Evolutionary conservation across 2,888 invertebrate genomes (phyloP), one percentile per base, ranked within the genome.

Genomic region (Agonopterix subpropinquella): DNA sequence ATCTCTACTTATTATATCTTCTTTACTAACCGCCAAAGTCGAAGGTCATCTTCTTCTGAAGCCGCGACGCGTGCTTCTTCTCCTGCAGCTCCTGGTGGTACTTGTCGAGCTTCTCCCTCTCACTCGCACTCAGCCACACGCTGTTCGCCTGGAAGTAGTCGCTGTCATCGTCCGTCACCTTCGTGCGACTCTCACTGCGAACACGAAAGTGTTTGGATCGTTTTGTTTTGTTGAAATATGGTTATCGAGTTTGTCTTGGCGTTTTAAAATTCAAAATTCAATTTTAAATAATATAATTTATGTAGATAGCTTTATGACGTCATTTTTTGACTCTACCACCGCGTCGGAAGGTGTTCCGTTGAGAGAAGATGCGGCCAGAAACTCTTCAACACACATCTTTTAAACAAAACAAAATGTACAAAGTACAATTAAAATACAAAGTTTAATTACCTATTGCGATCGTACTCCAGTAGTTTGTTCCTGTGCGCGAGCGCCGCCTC

Each of bases 81-180:
- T 92, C 92, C 13, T 92, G 89, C 52, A 94, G 75, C 47, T 92
- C 90, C 53, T 92, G 91, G 67, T 95, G 93, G 50, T 93, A 90
- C 52, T 91, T 89, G 44, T 91, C 89, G 37, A 94, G 77, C 51
- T 91, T 90, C 39, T 92, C 91, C 47, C 92, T 89, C 73, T 97
- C 95, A 8, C 84, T 85, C 7, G 92, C 88, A 41, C 92, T 92
- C 13, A 97, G 83, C 97, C 98, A 98, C 18, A 93, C 93, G 58
- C 95, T 95, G 66, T 92, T 92, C 37, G 93, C 90, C 65, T 92
- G 92, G 75, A 96, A 99, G 78, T 98, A 98, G 77, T 98, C 98
- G 56, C 94, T 92, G 73, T 98, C 97, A 72, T 98, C 98, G 74
- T 99, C 98, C 43, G 95, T 96, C 5, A 97, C 95, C 68, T 91